These are phyloP conservation scores for Choristoneura rosaceana DNA, from an alignment of 2,888 invertebrate genomes.

Conservation along the genomic window DNA sequence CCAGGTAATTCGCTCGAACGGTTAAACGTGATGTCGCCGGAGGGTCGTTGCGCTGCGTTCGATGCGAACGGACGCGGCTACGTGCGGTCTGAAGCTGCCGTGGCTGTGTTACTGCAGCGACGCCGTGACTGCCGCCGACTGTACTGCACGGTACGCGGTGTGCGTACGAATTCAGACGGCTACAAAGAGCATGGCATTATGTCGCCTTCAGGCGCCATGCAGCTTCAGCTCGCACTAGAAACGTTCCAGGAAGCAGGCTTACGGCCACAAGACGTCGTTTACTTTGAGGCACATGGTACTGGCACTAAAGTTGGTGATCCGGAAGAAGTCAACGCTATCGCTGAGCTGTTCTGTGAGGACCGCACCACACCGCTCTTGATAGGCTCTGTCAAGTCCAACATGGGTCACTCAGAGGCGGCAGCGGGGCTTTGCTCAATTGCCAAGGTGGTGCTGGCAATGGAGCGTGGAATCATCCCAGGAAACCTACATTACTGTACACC, in stretches of 20 bases:
- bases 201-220: slow-evolving; percentile 92
- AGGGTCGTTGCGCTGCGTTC: slow-evolving; percentile 78
- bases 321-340: slow-evolving; percentile 86
- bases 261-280: slow-evolving; percentile 92
- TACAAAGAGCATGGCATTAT: slow-evolving; percentile 96
- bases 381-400: slow-evolving; percentile 99
- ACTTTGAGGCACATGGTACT: slow-evolving; percentile 99
- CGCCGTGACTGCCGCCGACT: slow-evolving; percentile 90
- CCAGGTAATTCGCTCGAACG: slow-evolving; percentile 91
- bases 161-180: slow-evolving; percentile 97
- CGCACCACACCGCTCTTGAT: slow-evolving; percentile 93
- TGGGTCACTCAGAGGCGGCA: slow-evolving; percentile 99
- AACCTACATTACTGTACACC: slow-evolving; percentile 89
- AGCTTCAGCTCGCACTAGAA: slow-evolving; percentile 87
- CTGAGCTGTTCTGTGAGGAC: slow-evolving; percentile 94
- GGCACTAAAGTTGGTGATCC: slow-evolving; percentile 96
- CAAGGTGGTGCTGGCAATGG: slow-evolving; percentile 97
- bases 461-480: slow-evolving; percentile 93
- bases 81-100: slow-evolving; percentile 95
- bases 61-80: slow-evolving; percentile 96
- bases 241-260: slow-evolving; percentile 94
- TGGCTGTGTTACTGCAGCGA: slow-evolving; percentile 93
- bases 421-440: slow-evolving; percentile 96
- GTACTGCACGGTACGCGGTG: slow-evolving; percentile 94
- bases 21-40: slow-evolving; percentile 95